A percentile compares a stretch with the other conserved stretches of the same genome.
These are phyloP conservation scores for Salvator merianae DNA, from an alignment of 2,113 vertebrate species.

Conservation along the genomic window DNA sequence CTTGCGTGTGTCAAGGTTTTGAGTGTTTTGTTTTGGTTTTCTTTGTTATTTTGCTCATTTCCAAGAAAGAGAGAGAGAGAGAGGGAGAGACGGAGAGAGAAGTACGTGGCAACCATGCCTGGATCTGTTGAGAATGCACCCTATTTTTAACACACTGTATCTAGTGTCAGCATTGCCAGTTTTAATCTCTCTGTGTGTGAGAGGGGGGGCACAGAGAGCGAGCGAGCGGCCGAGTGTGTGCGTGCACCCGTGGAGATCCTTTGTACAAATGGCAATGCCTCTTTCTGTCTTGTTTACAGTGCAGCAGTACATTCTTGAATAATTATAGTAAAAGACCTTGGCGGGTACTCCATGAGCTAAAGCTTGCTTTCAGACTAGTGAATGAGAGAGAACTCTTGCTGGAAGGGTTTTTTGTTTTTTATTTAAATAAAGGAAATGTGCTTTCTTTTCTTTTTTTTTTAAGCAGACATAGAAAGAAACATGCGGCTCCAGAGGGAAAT, in stretches of 20 bases:
- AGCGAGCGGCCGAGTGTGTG: neutral
- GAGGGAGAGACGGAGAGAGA: conserved; percentile 24
- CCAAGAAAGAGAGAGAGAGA: conserved; percentile 61
- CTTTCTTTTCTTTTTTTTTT: neutral
- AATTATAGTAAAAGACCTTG: conserved; percentile 55
- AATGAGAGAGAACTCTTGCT: conserved; percentile 63
- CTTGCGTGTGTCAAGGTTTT: neutral
- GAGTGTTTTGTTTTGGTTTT: neutral
- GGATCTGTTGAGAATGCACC: conserved; percentile 60
- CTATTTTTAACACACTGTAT: conserved; percentile 78
- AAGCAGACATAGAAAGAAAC: conserved; percentile 59
- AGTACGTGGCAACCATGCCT: conserved; percentile 60
- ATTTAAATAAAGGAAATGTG: neutral
- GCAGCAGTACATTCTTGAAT: conserved; percentile 47
- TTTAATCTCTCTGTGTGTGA: neutral
- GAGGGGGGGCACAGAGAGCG: neutral
- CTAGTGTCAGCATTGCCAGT: conserved; percentile 53
- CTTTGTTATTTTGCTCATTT: conserved; percentile 32
- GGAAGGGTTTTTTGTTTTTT: conserved; percentile 46
- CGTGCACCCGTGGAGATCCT: neutral
- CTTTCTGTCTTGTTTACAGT: conserved; percentile 50
- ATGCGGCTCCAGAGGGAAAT: conserved; percentile 71
- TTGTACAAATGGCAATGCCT: conserved; percentile 23
- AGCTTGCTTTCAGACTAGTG: conserved; percentile 54
- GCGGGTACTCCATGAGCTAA: conserved; percentile 48